Conservation (phyloP, 2,888 invertebrate genomes). For the Gymnocheta viridis region DNA sequence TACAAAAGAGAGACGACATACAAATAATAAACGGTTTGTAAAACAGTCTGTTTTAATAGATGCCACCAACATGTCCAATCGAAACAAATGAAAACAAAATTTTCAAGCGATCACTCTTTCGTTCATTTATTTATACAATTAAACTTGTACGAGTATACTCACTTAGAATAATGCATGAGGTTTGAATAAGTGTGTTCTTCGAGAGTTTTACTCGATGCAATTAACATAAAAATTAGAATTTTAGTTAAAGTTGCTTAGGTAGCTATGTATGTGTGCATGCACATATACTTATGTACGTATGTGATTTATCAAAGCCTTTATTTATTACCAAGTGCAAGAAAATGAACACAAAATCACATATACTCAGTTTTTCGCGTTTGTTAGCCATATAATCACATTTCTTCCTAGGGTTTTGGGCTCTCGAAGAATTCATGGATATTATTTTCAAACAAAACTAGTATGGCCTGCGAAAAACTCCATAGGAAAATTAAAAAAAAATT, state of each 20-base stretch:
- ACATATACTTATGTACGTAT: too few species aligned
- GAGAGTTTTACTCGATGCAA: not conserved
- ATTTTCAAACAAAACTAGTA: too few species aligned
- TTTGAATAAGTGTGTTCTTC: not conserved
- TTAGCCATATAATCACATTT: too few species aligned
- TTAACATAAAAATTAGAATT: not conserved
- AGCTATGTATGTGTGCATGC: too few species aligned
- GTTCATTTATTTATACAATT: not conserved
- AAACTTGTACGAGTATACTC: not conserved
- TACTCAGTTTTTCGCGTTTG: too few species aligned
- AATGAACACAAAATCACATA: too few species aligned
- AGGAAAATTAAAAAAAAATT: too few species aligned
- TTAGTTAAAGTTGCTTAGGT: not conserved
- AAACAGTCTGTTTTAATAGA: slow-evolving; percentile 30
- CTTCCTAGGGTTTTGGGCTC: too few species aligned
- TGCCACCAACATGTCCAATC: not conserved
- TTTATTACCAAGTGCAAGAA: too few species aligned
- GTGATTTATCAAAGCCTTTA: too few species aligned
- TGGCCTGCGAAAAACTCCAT: too few species aligned
- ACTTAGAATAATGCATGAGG: not conserved
- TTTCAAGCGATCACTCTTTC: slow-evolving; percentile 32
- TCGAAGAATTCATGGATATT: too few species aligned
- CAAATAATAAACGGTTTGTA: slow-evolving; percentile 33
- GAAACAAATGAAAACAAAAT: slow-evolving; percentile 32
- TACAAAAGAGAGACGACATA: slow-evolving; percentile 14